phyloP scores from a whole-genome alignment of 2,113 vertebrate species.

The Zosterops borbonicus region DNA sequence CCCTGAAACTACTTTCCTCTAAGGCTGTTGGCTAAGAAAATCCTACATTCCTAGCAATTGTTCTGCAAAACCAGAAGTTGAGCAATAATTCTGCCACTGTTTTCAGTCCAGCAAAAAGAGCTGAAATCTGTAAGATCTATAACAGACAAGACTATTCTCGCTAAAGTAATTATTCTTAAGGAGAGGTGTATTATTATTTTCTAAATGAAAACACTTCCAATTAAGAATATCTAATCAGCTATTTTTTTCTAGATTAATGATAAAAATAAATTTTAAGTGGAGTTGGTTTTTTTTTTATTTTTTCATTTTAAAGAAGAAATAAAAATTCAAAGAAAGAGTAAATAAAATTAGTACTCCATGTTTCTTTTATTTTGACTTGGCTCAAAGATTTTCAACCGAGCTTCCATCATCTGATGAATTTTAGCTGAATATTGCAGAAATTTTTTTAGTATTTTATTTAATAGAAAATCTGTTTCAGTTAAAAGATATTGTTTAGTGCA shows the following conservation, averaged over 20 bases:
- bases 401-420: not conserved
- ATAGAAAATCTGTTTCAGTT: not conserved
- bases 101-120: not conserved
- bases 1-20: not conserved
- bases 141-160: not conserved
- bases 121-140: not conserved
- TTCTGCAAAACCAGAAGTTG: not conserved
- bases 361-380: not conserved
- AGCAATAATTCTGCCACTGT: not conserved
- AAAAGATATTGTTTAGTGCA: not conserved
- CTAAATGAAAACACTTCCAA: not conserved
- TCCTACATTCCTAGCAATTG: not conserved
- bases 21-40: not conserved
- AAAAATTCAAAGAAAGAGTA: not conserved
- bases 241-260: not conserved
- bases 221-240: not conserved
- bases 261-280: not conserved
- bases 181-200: not conserved
- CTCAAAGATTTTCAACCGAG: not conserved
- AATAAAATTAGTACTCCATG: not conserved
- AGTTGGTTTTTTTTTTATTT: not conserved
- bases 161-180: not conserved
- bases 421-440: not conserved
- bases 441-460: not conserved
- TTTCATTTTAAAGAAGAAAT: not conserved